Conservation (phyloP, 2,888 invertebrate species). For the Marronus borbonicus region DNA sequence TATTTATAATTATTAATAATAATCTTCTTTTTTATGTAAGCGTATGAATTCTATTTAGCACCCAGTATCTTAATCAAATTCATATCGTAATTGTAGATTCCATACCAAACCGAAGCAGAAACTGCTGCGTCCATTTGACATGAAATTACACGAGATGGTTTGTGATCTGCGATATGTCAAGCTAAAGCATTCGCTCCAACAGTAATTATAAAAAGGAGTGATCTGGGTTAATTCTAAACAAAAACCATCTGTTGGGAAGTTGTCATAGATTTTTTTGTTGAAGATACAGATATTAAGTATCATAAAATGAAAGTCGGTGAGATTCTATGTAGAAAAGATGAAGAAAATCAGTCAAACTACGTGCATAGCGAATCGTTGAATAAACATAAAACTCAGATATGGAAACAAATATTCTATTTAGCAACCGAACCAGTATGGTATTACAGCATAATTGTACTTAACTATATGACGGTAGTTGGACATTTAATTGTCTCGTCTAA, state of each 20-base stretch:
- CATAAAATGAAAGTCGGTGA: not conserved
- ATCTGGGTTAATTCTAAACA: not conserved
- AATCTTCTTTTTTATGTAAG: too few relatives aligned
- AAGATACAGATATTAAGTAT: too few relatives aligned
- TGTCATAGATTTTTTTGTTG: not conserved
- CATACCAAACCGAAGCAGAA: too few relatives aligned
- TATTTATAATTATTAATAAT: too few relatives aligned
- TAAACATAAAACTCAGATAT: not conserved
- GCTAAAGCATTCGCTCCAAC: too few relatives aligned
- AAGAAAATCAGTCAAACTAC: not conserved
- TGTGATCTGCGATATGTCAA: too few relatives aligned
- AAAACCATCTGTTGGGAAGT: not conserved
- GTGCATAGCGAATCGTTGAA: not conserved
- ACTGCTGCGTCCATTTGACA: too few relatives aligned
- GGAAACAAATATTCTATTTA: conserved; percentile 35
- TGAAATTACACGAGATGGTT: too few relatives aligned
- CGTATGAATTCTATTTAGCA: too few relatives aligned
- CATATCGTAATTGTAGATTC: too few relatives aligned
- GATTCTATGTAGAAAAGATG: not conserved
- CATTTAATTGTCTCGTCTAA: conserved; percentile 41
- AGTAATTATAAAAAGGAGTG: too few relatives aligned
- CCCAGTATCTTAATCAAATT: too few relatives aligned
- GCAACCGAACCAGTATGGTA: conserved; percentile 49
- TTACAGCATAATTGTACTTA: conserved; percentile 28
- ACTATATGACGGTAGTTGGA: conserved; percentile 42